These are phyloP conservation scores for Balearica regulorum DNA, from an alignment of 2,797 vertebrate species.

Conservation along the genomic window DNA sequence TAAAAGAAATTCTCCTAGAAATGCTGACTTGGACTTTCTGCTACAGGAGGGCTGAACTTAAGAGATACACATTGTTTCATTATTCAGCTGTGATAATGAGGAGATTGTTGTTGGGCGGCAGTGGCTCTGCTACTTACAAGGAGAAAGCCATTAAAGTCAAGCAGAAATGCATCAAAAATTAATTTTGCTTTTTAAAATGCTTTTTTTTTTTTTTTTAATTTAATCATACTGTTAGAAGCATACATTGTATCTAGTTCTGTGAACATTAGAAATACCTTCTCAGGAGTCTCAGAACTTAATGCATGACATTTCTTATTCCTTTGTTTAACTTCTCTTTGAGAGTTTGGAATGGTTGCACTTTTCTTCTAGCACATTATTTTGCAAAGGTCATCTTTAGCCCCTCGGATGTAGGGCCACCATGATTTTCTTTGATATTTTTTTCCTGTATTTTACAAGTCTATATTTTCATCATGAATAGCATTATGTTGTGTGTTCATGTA, in stretches of 20 bases:
- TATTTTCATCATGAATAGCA: not conserved
- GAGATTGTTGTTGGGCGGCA: not conserved
- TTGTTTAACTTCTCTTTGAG: not conserved
- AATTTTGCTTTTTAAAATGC: constrained; percentile 35
- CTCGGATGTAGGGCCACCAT: not conserved
- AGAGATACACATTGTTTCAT: constrained; percentile 4
- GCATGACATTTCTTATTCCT: not conserved
- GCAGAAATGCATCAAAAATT: constrained; percentile 11
- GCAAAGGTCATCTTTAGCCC: not conserved
- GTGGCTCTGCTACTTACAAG: not conserved
- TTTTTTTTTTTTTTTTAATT: not conserved
- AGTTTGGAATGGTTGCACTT: not conserved
- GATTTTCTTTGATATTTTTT: not conserved
- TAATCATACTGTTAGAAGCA: not conserved
- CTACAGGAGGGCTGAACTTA: not conserved
- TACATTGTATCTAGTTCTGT: not conserved
- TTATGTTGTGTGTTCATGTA: not conserved
- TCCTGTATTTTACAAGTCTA: not conserved
- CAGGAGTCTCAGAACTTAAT: not conserved
- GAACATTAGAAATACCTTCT: not conserved
- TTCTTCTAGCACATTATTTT: not conserved
- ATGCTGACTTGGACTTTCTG: constrained; percentile 66
- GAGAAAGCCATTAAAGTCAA: not conserved
- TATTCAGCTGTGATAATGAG: constrained; percentile 4
- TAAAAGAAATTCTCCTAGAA: constrained; percentile 67